Evolutionary conservation across 1,140 invertebrate species (phyloP).

Genomic region (Phortica variegata): DNA sequence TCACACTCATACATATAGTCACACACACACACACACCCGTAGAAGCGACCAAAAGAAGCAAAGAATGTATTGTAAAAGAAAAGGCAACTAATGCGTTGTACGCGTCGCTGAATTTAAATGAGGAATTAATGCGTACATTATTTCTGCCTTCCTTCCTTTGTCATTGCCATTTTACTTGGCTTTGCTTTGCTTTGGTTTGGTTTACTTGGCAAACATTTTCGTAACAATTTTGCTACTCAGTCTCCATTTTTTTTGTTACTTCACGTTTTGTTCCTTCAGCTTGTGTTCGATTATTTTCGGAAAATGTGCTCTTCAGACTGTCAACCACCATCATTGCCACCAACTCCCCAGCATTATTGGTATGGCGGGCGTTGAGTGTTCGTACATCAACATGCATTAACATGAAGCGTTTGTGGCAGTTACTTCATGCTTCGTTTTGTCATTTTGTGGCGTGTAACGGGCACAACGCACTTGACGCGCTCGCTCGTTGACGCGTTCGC

Average conservation of each 20-base stretch:
- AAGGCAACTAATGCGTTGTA: conserved; percentile 53
- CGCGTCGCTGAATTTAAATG: conserved; percentile 57
- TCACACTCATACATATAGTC: conserved; percentile 8
- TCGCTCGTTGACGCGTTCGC: not conserved
- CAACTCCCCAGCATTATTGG: too few relatives aligned
- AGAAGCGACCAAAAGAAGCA: too few relatives aligned
- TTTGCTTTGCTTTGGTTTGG: conserved; percentile 13
- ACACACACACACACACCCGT: not conserved
- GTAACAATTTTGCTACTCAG: not conserved
- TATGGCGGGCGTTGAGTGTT: too few relatives aligned
- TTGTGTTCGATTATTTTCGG: conserved; percentile 3
- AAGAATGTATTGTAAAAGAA: conserved; percentile 3
- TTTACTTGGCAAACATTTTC: conserved; percentile 40
- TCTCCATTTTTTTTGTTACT: conserved; percentile 7
- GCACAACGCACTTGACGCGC: conserved; percentile 3
- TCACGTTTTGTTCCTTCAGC: not conserved
- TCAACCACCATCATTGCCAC: too few relatives aligned
- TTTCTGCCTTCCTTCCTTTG: conserved; percentile 20
- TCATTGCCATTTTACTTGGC: not conserved
- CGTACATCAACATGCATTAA: too few relatives aligned
- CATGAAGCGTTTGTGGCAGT: not conserved
- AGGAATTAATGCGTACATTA: conserved; percentile 56
- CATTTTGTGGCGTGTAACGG: conserved; percentile 44
- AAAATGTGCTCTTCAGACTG: too few relatives aligned
- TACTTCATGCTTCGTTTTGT: conserved; percentile 40